phyloP scores from a whole-genome alignment of 2,888 invertebrate species.

The Saturnia japonica region DNA sequence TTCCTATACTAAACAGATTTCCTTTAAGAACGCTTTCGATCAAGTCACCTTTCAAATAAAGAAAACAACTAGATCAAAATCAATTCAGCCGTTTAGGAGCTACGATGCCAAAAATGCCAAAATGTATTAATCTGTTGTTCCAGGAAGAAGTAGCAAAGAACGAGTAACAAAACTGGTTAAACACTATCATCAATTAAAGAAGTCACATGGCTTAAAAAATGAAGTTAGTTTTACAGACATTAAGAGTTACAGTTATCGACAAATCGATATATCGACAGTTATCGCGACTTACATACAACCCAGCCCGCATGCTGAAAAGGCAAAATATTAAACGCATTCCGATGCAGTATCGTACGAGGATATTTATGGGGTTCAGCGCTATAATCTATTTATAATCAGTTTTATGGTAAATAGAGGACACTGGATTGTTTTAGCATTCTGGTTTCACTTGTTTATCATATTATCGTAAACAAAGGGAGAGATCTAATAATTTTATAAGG shows the following conservation, averaged over 20 bases:
- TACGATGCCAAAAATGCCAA: too few species aligned
- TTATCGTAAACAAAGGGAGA: not conserved
- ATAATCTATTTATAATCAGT: slow-evolving; percentile 49
- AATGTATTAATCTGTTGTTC: too few species aligned
- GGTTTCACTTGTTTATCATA: slow-evolving; percentile 14
- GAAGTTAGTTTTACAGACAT: not conserved
- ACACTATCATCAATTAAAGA: too few species aligned
- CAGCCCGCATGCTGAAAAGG: slow-evolving; percentile 48
- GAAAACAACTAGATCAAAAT: too few species aligned
- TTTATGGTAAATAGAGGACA: slow-evolving; percentile 24
- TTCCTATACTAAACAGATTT: too few species aligned
- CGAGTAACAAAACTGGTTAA: too few species aligned
- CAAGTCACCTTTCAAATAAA: too few species aligned
- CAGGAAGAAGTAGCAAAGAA: too few species aligned
- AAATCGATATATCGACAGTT: slow-evolving; percentile 26
- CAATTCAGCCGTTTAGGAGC: too few species aligned
- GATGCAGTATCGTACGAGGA: slow-evolving; percentile 47
- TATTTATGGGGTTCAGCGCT: slow-evolving; percentile 51
- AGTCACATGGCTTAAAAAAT: too few species aligned
- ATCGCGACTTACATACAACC: slow-evolving; percentile 44
- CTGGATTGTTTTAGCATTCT: slow-evolving; percentile 13
- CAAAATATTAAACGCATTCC: slow-evolving; percentile 61
- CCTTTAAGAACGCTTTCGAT: too few species aligned
- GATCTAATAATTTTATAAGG: not conserved
- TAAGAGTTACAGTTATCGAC: not conserved